Base-by-base conservation (phyloP, 2,888 invertebrate genomes). In the Linnaemya vulpina region DNA sequence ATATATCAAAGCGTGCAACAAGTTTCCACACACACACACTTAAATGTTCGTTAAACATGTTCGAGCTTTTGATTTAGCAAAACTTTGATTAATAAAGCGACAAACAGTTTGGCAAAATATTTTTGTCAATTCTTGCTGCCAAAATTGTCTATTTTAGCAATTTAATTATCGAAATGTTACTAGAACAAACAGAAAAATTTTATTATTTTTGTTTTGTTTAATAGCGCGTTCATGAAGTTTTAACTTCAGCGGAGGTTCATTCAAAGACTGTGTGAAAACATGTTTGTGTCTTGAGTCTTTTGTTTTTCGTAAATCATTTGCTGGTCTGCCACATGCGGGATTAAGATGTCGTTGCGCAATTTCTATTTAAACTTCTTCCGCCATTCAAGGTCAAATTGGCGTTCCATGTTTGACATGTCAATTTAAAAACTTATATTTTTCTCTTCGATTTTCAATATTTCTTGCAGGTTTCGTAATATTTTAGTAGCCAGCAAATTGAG, bases 221-320 rank as follows among this genome's bases (percentile, higher is more conserved):
- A 49, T 17, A 49, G 5, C 2, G 1, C 25, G 17, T 9, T 17
- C 1, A 67, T 7, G 30, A 11, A 8, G 43, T 22, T 11, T 40
- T 63, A n/a, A 62, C 17, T 17, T 13, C 17, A 35, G 8, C 10
- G 3, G 22, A 22, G 22, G 63, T 8, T 43, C 9, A 63, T 2
- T 13, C 9, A 63, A 43, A 25, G 17, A 60, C 38, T 38, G n/a
- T 3, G 10, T 38, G 43, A 7, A 15, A 20, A 20, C 22, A 46
- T 58, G 80, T 80, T 55, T 74, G 77, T 74, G 74, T 76, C 83
- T 80, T 86, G 80, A 86, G 68, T 86, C 83, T 86, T 86, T 83
- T 49, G 77, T 70, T 76, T 78, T 49, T 30, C 3, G 7, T 25
- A 20, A 13, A 30, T 4, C 62, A 35, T 20, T 40, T 49, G 17